Percentiles rank a stretch among this genome's conserved stretches.
Evolutionary conservation across 1,140 invertebrate species (phyloP).

Genomic region (Temnothorax nylanderi): DNA sequence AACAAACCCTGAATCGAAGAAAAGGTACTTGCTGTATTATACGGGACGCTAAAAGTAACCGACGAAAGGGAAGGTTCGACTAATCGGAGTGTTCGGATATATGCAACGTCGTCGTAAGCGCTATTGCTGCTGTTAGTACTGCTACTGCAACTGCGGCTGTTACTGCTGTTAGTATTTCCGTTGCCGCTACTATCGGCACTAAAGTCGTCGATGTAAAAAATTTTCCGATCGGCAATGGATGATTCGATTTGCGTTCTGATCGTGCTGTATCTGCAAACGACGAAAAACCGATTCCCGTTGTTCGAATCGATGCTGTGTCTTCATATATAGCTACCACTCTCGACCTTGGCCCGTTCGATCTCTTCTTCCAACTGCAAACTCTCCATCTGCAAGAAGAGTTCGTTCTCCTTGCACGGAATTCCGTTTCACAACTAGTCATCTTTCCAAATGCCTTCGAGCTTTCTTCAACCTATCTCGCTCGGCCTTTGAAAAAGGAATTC

Average conservation of each 20-base stretch:
- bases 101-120: slow-evolving; percentile 81
- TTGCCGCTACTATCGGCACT: slow-evolving; percentile 67
- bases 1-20: slow-evolving; percentile 86
- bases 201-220: slow-evolving; percentile 81
- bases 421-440: slow-evolving; percentile 85
- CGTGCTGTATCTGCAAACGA: slow-evolving; percentile 86
- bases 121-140: slow-evolving; percentile 77
- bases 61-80: slow-evolving; percentile 80
- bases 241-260: slow-evolving; percentile 84
- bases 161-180: slow-evolving; percentile 58
- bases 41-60: slow-evolving; percentile 76
- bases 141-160: slow-evolving; percentile 52
- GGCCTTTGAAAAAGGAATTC: slow-evolving; percentile 81
- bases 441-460: slow-evolving; percentile 84
- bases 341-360: slow-evolving; percentile 83
- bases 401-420: slow-evolving; percentile 88
- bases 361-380: slow-evolving; percentile 88
- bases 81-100: slow-evolving; percentile 74
- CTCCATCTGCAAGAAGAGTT: slow-evolving; percentile 88
- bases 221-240: slow-evolving; percentile 73
- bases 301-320: slow-evolving; percentile 75
- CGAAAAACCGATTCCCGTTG: slow-evolving; percentile 77
- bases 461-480: slow-evolving; percentile 87
- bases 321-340: slow-evolving; percentile 78
- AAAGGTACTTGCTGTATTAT: slow-evolving; percentile 82